Conservation (phyloP, 2,113 vertebrate genomes). For the Natator depressus region DNA sequence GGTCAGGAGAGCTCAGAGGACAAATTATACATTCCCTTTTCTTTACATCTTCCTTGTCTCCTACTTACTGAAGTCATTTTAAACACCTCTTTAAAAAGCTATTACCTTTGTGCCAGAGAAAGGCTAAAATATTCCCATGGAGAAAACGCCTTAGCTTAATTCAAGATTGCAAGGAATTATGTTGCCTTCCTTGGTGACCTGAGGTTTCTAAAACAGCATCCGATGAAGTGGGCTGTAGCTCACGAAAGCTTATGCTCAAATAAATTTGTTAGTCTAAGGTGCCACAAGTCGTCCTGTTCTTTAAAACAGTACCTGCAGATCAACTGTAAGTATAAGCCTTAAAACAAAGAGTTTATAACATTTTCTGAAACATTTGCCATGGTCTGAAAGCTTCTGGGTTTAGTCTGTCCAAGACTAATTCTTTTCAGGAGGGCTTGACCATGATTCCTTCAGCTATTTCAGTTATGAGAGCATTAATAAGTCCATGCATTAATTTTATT, state of each 20-base stretch:
- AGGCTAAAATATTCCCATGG: background rate
- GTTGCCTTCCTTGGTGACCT: background rate
- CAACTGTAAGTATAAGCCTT: background rate
- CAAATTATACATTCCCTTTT: background rate
- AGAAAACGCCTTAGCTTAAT: background rate
- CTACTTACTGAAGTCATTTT: background rate
- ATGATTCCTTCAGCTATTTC: background rate
- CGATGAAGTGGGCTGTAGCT: no score
- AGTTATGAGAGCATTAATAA: background rate
- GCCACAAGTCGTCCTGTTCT: no score
- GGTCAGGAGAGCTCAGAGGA: no score
- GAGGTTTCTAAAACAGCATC: background rate
- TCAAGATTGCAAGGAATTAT: background rate
- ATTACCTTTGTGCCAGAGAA: background rate
- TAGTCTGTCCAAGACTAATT: background rate
- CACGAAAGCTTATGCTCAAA: no score
- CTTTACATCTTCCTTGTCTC: background rate
- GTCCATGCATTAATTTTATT: no score
- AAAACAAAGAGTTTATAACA: background rate
- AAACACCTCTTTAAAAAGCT: background rate
- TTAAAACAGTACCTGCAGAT: background rate
- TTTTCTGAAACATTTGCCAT: slow-evolving; percentile 2
- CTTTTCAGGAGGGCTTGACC: background rate
- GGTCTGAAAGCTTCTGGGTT: background rate
- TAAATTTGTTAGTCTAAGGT: no score